These are phyloP conservation scores for Eupithecia subumbrata DNA, from an alignment of 2,888 invertebrate genomes.

Conservation along the genomic window DNA sequence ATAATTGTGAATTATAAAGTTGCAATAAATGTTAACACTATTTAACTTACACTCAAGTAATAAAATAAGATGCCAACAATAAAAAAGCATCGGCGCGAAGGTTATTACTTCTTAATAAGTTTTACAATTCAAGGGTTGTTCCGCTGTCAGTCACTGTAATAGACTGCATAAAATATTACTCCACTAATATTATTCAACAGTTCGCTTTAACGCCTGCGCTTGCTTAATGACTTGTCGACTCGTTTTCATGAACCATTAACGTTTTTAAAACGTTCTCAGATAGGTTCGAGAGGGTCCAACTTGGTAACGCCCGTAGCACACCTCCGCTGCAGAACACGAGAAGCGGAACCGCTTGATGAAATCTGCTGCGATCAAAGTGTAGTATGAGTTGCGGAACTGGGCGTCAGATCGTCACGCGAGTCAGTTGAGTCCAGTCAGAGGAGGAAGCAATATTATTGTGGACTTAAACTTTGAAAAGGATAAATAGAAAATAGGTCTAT, in stretches of 20 bases:
- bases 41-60: not conserved
- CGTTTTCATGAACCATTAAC: conserved; percentile 42
- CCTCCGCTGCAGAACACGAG: too few relatives aligned
- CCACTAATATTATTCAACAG: conserved; percentile 61
- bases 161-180: conserved; percentile 63
- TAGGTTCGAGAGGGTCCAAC: not conserved
- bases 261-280: conserved; percentile 37
- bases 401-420: too few relatives aligned
- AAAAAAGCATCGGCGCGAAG: not conserved
- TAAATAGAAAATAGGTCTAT: too few relatives aligned
- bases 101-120: not conserved
- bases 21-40: not conserved
- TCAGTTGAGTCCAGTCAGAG: too few relatives aligned
- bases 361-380: too few relatives aligned
- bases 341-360: too few relatives aligned
- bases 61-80: conserved; percentile 5
- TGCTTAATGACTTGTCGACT: conserved; percentile 55
- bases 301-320: not conserved
- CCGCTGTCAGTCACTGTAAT: conserved; percentile 34
- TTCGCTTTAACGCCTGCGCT: conserved; percentile 58
- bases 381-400: too few relatives aligned
- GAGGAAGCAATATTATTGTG: too few relatives aligned
- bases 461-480: too few relatives aligned
- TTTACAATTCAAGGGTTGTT: conserved; percentile 7
- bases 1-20: not conserved